A percentile compares a stretch with the other conserved stretches of the same genome.
phyloP scores from a whole-genome alignment of 2,888 invertebrate species.

The Pheosia gnoma region DNA sequence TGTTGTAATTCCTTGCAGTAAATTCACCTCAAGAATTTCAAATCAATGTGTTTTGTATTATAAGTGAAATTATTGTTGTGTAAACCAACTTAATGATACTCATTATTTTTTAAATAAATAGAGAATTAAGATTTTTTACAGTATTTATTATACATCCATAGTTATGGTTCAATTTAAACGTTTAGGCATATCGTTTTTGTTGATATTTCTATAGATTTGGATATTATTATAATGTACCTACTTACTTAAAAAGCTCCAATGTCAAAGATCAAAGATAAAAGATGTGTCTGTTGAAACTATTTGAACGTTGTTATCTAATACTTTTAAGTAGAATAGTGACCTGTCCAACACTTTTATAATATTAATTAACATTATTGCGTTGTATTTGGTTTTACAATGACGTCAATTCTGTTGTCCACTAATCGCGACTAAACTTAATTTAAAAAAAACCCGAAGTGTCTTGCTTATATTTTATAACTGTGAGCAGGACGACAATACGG shows the following conservation, averaged over 20 bases:
- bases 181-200: too few species aligned
- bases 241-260: background rate
- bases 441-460: too few species aligned
- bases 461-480: too few species aligned
- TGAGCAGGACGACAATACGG: too few species aligned
- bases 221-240: background rate
- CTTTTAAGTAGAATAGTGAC: background rate
- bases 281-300: background rate
- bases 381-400: background rate
- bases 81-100: background rate
- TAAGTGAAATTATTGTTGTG: background rate
- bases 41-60: background rate
- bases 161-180: background rate
- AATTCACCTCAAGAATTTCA: background rate
- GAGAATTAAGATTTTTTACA: background rate
- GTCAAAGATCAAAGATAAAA: constrained; percentile 1
- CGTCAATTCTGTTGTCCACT: too few species aligned
- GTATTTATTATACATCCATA: background rate
- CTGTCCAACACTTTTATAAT: background rate
- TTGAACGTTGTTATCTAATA: constrained; percentile 5
- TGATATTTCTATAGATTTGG: too few species aligned
- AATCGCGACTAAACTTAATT: too few species aligned
- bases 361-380: background rate
- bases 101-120: background rate
- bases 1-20: too few species aligned